Base-by-base conservation (phyloP, 2,797 vertebrate species). In the Masticophis lateralis region DNA sequence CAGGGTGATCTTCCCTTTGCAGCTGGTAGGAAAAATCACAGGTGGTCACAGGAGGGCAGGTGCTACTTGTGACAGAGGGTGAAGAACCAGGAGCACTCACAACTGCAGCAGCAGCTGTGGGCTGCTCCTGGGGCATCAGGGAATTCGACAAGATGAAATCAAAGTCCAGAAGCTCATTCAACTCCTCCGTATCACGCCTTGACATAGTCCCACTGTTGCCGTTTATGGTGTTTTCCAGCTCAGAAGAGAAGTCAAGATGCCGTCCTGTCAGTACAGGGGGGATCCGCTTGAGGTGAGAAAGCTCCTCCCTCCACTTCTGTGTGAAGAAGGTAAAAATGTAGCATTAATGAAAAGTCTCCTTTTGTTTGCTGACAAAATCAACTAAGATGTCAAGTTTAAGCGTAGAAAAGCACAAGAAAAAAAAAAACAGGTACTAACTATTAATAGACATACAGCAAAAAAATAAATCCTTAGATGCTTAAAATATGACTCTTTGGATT, bases 91-190 rank as follows among this genome's bases (percentile, higher is more conserved):
- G 98, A 8, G 98, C 97, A 0, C 98, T 97, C 87, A 97, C 97
- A 89, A 98, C 98, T 12, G 98, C 96, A 63, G 98, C 94, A 94
- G 98, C 95, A 95, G 96, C 95, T 95, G 97, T 20, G 0, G 98
- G 97, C 22, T 98, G 98, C 86, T 98, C 98, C 87, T 98, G 98
- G 88, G 99, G 98, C 90, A 98, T 98, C 89, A 99, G 98, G 5
- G 98, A 99, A 96, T 99, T 99, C 28, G 99, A 99, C n/a, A 99
- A 97, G 51, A 99, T 99, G 96, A 99, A 99, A 97, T 99, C 99
- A 96, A 99, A 99, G 97, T 99, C 99, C 96, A 98, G 97, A 90
- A 99, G 97, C 95, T 99, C 99, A 91, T 98, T 97, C 95, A 99
- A 97, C 95, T 99, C 99, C 95, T 99, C 99, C 0, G 97, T 95